Base-by-base conservation (phyloP, 2,888 invertebrate genomes). In the Andrena bucephala region DNA sequence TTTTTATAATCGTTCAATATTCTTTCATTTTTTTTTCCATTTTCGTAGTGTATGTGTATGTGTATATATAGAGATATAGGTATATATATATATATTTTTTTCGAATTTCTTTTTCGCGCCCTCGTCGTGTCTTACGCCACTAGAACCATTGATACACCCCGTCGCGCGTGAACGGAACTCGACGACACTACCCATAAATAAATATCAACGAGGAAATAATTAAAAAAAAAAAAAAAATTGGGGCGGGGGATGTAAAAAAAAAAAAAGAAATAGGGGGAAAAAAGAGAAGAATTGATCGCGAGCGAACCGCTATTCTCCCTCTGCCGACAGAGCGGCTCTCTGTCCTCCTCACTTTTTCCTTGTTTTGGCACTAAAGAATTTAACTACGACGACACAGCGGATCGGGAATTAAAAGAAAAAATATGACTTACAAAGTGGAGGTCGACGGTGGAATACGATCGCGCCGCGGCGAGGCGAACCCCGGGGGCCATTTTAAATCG, bases 361-460 rank as follows among this genome's bases (percentile, higher is more conserved):
- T 71, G 29, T 59, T 91, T 92, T 92, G 92, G 92, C 92, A 92
- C 92, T 91, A 91, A 92, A 90, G 91, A 92, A 90, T 91, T 89
- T 87, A 88, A 90, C 88, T 72, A 65, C 65, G 42, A 59, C 33
- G 29, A 33, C 52, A 8, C 20, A 33, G 13, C n/a, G 62, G 60
- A 20, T 66, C 4, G 24, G 52, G n/a, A 42, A 59, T 7, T 20
- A 10, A 24, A 29, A 29, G 27, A 31, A 8, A 24, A 68, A 3
- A n/a, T 50, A 67, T 10, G 16, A 8, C 20, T n/a, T 57, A 6
- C 10, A 33, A 50, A 3, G 29, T 3, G n/a, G 24, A 60, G 16
- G 24, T 57, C 16, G 33, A 2, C 57, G 57, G 57, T 29, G 31
- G 27, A 77, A 57, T 31, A 2, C 20, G n/a, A n/a, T 29, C 54